These are phyloP conservation scores for Meiosimyza decipiens DNA, from an alignment of 2,888 invertebrate species.

Conservation along the genomic window DNA sequence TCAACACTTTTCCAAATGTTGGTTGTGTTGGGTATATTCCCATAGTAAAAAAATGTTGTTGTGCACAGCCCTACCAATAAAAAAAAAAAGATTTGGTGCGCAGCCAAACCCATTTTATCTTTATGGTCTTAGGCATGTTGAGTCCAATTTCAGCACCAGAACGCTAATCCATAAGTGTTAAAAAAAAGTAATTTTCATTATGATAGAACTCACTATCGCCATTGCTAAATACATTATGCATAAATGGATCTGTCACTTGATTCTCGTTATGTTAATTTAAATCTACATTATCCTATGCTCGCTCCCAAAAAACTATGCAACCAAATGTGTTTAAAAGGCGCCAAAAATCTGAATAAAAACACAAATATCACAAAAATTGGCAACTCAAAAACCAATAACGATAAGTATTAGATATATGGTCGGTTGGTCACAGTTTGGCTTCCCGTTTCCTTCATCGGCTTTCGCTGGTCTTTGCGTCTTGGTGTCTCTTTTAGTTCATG, in stretches of 20 bases:
- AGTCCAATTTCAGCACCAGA: no score
- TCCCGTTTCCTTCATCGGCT: background rate
- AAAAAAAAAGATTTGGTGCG: no score
- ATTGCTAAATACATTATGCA: background rate
- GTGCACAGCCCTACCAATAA: no score
- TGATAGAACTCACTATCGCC: no score
- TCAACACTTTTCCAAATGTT: no score
- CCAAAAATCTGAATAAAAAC: conserved; percentile 32
- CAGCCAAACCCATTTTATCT: no score
- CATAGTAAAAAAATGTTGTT: no score
- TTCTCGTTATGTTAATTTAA: conserved; percentile 15
- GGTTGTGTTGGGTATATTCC: no score
- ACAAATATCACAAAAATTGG: conserved; percentile 29
- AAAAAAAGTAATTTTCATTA: no score
- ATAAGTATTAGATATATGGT: conserved; percentile 35
- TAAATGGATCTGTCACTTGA: background rate
- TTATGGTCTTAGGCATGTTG: no score
- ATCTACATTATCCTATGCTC: background rate
- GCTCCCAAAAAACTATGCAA: no score
- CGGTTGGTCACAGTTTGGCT: background rate
- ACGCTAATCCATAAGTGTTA: no score
- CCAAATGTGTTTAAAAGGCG: conserved; percentile 14
- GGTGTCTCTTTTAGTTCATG: background rate
- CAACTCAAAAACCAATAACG: conserved; percentile 38
- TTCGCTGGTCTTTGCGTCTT: conserved; percentile 8